Conservation (phyloP, 2,113 vertebrate species). For the Syrrhaptes paradoxus region DNA sequence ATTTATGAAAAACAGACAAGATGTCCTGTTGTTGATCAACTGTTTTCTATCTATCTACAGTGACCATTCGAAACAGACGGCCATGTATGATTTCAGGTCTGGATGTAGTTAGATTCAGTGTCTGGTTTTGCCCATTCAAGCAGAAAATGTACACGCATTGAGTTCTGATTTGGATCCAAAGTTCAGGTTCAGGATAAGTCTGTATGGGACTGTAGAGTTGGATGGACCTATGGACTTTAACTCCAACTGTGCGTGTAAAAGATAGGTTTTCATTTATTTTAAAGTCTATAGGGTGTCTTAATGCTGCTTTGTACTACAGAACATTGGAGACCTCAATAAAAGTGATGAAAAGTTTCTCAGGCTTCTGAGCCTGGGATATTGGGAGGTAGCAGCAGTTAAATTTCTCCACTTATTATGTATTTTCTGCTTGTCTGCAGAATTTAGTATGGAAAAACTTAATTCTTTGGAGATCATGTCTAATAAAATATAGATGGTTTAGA, state of each 20-base stretch:
- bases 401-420: not conserved
- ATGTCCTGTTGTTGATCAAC: not conserved
- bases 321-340: not conserved
- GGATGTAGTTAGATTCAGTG: not conserved
- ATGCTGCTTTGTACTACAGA: not conserved
- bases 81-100: not conserved
- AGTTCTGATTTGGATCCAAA: not conserved
- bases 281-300: not conserved
- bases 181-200: not conserved
- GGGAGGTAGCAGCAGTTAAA: not conserved
- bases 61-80: not conserved
- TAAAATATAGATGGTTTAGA: not conserved
- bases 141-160: not conserved
- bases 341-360: not conserved
- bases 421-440: not conserved
- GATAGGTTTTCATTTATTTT: not conserved
- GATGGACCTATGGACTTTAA: not conserved
- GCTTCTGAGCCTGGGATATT: not conserved
- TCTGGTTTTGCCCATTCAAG: not conserved
- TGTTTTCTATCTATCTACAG: not conserved
- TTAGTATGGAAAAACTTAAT: not conserved
- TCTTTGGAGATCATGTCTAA: not conserved
- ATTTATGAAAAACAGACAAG: not conserved
- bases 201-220: not conserved
- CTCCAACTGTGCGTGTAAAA: not conserved